These are phyloP conservation scores for Otis tarda DNA, from an alignment of 2,113 vertebrate genomes.

Conservation along the genomic window DNA sequence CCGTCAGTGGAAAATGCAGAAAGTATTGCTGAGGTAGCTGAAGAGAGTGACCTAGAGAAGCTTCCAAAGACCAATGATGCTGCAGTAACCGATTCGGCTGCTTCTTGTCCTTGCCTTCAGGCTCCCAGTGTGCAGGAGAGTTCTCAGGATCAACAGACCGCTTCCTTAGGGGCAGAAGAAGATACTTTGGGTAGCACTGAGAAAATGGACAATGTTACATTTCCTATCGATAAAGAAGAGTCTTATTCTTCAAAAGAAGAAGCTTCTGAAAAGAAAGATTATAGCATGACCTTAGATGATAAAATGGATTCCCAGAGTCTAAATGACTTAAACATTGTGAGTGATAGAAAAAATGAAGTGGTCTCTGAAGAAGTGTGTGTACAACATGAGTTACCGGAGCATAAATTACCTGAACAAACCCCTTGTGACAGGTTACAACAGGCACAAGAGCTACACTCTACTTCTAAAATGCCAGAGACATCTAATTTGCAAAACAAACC, in stretches of 20 bases:
- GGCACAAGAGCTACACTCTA: background rate
- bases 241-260: conserved; percentile 1
- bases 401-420: background rate
- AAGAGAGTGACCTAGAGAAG: background rate
- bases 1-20: background rate
- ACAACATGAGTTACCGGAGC: background rate
- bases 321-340: background rate
- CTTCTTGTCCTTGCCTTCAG: background rate
- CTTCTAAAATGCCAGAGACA: background rate
- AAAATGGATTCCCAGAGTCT: background rate
- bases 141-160: background rate
- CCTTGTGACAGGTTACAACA: background rate
- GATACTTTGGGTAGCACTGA: background rate
- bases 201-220: background rate
- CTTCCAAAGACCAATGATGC: background rate
- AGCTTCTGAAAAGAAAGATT: background rate
- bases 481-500: conserved; percentile 42
- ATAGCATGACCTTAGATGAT: background rate
- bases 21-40: background rate
- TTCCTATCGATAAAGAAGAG: background rate
- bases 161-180: background rate
- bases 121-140: background rate
- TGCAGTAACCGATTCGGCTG: background rate
- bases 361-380: conserved; percentile 7
- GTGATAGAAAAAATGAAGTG: background rate